Percentiles rank a stretch among this genome's conserved stretches.
Conservation (phyloP, 2,113 vertebrate genomes). For the Nematolebias whitei region DNA sequence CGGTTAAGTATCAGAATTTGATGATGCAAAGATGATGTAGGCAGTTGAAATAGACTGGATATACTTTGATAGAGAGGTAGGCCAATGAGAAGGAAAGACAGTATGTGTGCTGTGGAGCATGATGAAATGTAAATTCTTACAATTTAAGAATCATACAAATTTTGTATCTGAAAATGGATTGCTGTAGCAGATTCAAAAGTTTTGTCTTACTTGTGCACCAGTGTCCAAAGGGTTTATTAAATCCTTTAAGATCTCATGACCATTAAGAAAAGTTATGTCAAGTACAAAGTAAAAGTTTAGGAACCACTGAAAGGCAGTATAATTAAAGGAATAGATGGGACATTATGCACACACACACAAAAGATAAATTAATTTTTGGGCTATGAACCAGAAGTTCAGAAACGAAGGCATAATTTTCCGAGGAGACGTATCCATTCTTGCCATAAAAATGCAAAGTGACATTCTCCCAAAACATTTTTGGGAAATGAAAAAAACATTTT, state of each 20-base stretch:
- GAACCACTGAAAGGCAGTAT: not conserved
- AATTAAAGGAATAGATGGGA: not conserved
- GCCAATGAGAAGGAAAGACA: conserved; percentile 3
- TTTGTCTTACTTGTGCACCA: not conserved
- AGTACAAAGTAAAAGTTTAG: not conserved
- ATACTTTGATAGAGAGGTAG: conserved; percentile 33
- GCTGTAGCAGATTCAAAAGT: not conserved
- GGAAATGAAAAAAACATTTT: conserved; percentile 17
- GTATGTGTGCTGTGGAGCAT: conserved; percentile 8
- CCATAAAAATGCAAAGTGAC: conserved; percentile 21
- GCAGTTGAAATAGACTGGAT: conserved; percentile 45
- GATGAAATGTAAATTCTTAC: conserved; percentile 25
- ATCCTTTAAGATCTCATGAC: not conserved
- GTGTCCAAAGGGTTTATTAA: not conserved
- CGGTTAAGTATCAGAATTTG: conserved; percentile 37
- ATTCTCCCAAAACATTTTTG: conserved; percentile 24
- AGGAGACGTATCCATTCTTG: not conserved
- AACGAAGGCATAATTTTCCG: conserved; percentile 14
- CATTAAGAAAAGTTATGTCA: not conserved
- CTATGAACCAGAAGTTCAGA: conserved; percentile 19
- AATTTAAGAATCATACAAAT: conserved; percentile 18
- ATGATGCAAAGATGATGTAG: conserved; percentile 59
- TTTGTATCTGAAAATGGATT: not conserved
- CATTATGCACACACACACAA: not conserved
- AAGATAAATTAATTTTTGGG: not conserved